Base-by-base conservation (phyloP, 2,888 invertebrate genomes). In the Acleris holmiana region DNA sequence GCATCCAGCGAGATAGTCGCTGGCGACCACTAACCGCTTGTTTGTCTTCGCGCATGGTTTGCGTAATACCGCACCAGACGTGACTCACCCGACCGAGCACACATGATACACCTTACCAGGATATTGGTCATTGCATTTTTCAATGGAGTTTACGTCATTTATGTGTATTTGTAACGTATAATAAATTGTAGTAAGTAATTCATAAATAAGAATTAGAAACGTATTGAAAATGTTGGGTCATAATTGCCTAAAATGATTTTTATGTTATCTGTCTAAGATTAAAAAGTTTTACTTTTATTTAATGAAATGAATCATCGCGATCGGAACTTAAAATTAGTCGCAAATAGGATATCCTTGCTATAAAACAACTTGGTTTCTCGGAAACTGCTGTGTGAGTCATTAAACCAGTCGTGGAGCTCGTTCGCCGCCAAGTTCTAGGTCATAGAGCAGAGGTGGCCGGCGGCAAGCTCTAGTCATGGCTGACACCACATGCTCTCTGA, bases 401-500 rank as follows among this genome's bases (percentile, higher is more conserved):
- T 69, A 66, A 77, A 75, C 78, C 76, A 74, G 81, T 80, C 72
- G 73, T 59, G 61, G 66, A 68, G 73, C 79, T 77, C 69, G 76
- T 71, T 76, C 62, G 70, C 80, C 79, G 77, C 63, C 85, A 87
- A 89, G 88, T 88, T 89, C 89, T 90, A 88, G 91, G 91, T 85
- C 88, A 85, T 79, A 85, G 84, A 82, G 76, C 84, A 82, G 35
- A 13, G 35, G 77, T 76, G 81, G 74, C 71, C 73, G 69, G 63
- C 63, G 67, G 64, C 68, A 17, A 7, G 15, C n/a, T n/a, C 17
- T 7, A 17, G 1, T n/a, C 44, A 17, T 5, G 44, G 44, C 44
- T 13, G 13, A 35, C 35, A 29, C 13, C 10, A 2, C 13, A 35
- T 35, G 10, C 0, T 35, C 13, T 10, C 13, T 13, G 13, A 13